Conservation (phyloP, 2,797 vertebrate species). For the Siniperca obscura region DNA sequence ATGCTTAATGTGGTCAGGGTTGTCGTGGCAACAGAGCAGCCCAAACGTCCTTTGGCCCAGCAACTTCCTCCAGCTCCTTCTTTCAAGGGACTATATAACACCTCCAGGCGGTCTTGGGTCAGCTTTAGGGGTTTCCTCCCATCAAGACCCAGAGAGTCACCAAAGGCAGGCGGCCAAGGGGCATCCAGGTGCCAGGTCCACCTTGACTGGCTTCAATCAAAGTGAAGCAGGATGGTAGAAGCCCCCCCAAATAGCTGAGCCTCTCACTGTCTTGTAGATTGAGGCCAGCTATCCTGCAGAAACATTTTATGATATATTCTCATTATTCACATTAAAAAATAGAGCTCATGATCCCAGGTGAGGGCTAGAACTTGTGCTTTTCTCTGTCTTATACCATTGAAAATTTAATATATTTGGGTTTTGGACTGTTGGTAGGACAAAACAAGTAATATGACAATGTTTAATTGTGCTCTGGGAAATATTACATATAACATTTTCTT, state of each 20-base stretch:
- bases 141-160: neutral
- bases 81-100: neutral
- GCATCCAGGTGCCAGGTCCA: neutral
- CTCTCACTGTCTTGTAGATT: neutral
- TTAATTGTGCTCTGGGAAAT: neutral
- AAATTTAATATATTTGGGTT: neutral
- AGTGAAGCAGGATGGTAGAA: neutral
- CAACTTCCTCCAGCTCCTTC: constrained; percentile 42
- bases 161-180: neutral
- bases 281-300: neutral
- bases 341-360: neutral
- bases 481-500: neutral
- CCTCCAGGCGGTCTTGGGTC: constrained; percentile 1
- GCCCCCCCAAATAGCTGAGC: neutral
- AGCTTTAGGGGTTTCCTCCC: too few relatives aligned
- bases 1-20: constrained; percentile 41
- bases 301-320: neutral
- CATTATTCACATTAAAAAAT: neutral
- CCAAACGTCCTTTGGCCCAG: constrained; percentile 16
- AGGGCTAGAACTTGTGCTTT: neutral
- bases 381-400: fast-evolving
- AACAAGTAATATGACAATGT: neutral
- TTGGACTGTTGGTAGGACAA: neutral
- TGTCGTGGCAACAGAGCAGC: constrained; percentile 58
- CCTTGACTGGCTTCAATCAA: neutral